Conservation (phyloP, 2,888 invertebrate species). For the Rhimphoctona megacephalus region DNA sequence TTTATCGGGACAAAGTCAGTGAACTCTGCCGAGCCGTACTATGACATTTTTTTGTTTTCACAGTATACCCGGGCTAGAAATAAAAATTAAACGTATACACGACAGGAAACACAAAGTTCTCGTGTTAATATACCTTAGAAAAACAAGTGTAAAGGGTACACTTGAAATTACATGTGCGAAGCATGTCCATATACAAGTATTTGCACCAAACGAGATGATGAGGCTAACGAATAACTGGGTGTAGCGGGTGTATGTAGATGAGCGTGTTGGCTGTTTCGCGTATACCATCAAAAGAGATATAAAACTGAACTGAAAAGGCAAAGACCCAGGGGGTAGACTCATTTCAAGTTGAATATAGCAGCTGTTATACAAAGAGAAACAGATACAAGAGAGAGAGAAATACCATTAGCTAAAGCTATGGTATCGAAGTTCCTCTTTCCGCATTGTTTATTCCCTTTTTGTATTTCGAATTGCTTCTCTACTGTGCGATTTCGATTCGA, state of each 20-base stretch:
- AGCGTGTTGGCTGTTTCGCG: constrained; percentile 18
- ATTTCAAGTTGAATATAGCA: constrained; percentile 19
- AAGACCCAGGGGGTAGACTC: constrained; percentile 10
- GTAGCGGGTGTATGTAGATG: constrained; percentile 12
- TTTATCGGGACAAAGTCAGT: constrained; percentile 38
- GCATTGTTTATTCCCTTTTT: constrained; percentile 60
- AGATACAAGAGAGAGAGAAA: background rate
- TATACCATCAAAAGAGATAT: constrained; percentile 45
- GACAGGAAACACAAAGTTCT: background rate
- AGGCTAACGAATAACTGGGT: constrained; percentile 55
- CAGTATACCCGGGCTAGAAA: background rate
- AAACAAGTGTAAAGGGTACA: background rate
- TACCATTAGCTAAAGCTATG: background rate
- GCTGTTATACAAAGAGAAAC: constrained; percentile 17
- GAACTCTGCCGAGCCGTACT: constrained; percentile 1
- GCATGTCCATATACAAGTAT: constrained; percentile 25
- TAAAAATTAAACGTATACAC: background rate
- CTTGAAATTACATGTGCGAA: constrained; percentile 16
- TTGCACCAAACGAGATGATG: constrained; percentile 53
- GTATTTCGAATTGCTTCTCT: constrained; percentile 35
- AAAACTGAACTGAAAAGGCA: constrained; percentile 40
- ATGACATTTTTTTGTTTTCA: constrained; percentile 2
- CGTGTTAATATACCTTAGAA: background rate
- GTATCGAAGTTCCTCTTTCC: constrained; percentile 29
- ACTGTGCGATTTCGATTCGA: constrained; percentile 15